Evolutionary conservation across 2,113 vertebrate genomes (phyloP).

Genomic region (Narcine bancroftii): DNA sequence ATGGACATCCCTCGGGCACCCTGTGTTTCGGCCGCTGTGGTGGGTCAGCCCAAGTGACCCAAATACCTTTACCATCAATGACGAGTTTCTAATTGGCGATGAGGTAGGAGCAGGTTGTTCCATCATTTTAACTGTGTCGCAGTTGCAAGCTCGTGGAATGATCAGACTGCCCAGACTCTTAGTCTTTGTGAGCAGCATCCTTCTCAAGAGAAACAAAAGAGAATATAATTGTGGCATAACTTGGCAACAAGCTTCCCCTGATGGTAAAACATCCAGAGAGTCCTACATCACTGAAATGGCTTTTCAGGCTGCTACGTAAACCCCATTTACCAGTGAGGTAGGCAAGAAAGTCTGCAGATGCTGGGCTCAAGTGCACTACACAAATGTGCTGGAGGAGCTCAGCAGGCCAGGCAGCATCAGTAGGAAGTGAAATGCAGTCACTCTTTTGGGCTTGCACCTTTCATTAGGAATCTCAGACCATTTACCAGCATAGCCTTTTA

Average conservation of each 20-base stretch:
- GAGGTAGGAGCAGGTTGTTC: conserved; percentile 56
- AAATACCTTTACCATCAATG: conserved; percentile 62
- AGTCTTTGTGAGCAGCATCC: not conserved
- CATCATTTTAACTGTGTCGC: not conserved
- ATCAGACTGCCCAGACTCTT: not conserved
- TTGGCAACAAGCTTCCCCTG: not conserved
- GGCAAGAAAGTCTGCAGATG: no score
- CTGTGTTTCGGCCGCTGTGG: conserved; percentile 76
- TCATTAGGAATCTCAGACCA: no score
- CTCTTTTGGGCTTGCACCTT: no score
- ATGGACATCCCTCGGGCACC: conserved; percentile 59
- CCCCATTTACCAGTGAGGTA: no score
- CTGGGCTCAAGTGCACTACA: no score
- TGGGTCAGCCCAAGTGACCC: conserved; percentile 77
- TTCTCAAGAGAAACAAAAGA: not conserved
- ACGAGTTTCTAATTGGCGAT: conserved; percentile 82
- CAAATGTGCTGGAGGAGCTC: no score
- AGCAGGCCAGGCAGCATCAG: no score
- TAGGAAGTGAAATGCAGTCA: no score
- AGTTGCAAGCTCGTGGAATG: not conserved
- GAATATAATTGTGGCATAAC: not conserved
- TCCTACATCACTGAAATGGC: no score
- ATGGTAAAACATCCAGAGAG: no score
- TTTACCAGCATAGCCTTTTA: no score
- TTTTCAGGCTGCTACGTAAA: no score